Percentiles rank a stretch among this genome's conserved stretches.
phyloP scores from a whole-genome alignment of 2,113 vertebrate genomes.

The Percopsis transmontana region DNA sequence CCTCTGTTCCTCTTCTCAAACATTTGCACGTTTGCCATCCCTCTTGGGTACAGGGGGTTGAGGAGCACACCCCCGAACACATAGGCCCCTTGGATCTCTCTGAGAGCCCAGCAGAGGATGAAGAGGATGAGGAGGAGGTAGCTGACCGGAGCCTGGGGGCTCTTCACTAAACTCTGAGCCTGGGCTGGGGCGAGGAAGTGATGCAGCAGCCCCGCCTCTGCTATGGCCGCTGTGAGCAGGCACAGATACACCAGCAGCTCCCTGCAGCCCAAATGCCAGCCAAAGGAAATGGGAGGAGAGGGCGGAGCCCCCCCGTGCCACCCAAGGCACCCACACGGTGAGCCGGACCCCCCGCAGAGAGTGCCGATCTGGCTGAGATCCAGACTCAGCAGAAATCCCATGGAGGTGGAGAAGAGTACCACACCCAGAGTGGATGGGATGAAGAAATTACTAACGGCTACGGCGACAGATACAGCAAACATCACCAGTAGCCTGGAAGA shows the following conservation, averaged over 20 bases:
- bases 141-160: conserved; percentile 82
- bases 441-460: conserved; percentile 87
- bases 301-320: conserved; percentile 58
- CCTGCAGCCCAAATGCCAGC: conserved; percentile 79
- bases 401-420: conserved; percentile 90
- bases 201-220: conserved; percentile 87
- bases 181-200: conserved; percentile 69
- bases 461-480: conserved; percentile 85
- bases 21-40: conserved; percentile 81
- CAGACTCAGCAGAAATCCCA: conserved; percentile 93
- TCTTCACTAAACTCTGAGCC: conserved; percentile 66
- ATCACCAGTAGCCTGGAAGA: conserved; percentile 87
- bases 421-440: conserved; percentile 88
- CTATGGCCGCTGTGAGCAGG: conserved; percentile 80
- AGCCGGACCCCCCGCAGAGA: conserved; percentile 72
- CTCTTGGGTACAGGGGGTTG: conserved; percentile 94
- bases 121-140: conserved; percentile 86
- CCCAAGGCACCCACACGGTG: conserved; percentile 55
- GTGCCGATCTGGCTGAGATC: conserved; percentile 84
- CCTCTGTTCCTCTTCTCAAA: conserved; percentile 85
- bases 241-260: conserved; percentile 81
- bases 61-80: conserved; percentile 87
- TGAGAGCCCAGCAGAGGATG: conserved; percentile 81
- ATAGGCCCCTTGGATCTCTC: conserved; percentile 91
- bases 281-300: conserved; percentile 56